phyloP scores from a whole-genome alignment of 2,888 invertebrate species.

The Piscicola geometra region DNA sequence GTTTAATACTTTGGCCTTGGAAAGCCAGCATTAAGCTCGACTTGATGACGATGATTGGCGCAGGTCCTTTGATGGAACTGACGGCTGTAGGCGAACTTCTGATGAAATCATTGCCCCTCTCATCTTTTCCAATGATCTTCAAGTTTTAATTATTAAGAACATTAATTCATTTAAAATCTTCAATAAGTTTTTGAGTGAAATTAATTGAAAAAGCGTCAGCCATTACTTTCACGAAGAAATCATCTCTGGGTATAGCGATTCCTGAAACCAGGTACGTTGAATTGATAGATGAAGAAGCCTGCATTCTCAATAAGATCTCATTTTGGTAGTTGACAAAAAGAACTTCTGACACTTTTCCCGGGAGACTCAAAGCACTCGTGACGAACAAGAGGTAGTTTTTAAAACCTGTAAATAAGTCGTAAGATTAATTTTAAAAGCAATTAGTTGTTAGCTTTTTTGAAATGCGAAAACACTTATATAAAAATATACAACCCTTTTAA shows the following conservation, averaged over 20 bases:
- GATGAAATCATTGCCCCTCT: constrained; percentile 57
- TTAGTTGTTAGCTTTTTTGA: too few species aligned
- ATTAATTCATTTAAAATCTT: not conserved
- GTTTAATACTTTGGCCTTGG: constrained; percentile 53
- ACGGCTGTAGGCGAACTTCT: not conserved
- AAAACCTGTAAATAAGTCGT: constrained; percentile 47
- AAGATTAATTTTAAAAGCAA: not conserved
- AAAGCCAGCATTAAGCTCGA: constrained; percentile 56
- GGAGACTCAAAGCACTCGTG: constrained; percentile 55
- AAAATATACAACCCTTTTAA: not conserved
- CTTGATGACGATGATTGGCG: constrained; percentile 56
- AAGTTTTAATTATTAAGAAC: not conserved
- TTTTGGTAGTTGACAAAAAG: constrained; percentile 53
- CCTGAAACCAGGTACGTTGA: not conserved
- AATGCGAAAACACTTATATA: not conserved
- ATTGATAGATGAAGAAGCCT: constrained; percentile 41
- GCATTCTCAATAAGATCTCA: constrained; percentile 47
- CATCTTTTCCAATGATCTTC: constrained; percentile 65
- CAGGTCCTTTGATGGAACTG: constrained; percentile 53
- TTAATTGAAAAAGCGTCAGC: too few species aligned
- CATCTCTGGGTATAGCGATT: constrained; percentile 56
- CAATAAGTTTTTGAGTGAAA: too few species aligned
- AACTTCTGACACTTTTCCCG: constrained; percentile 52
- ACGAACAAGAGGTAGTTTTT: constrained; percentile 56
- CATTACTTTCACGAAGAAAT: constrained; percentile 54